phyloP scores from a whole-genome alignment of 2,797 vertebrate genomes.

The Falco rusticolus region DNA sequence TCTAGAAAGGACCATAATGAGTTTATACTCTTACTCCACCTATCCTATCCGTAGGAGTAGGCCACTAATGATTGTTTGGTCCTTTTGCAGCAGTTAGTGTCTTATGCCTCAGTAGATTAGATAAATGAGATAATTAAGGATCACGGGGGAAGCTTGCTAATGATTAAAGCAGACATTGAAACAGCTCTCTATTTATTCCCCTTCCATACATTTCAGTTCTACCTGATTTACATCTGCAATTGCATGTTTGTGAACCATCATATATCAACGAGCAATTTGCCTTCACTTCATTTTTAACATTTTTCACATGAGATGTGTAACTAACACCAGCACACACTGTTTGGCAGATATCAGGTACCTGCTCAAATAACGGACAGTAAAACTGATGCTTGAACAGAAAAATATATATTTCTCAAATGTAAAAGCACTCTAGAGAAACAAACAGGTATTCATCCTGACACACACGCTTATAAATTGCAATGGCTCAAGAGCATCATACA shows the following conservation, averaged over 20 bases:
- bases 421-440: background rate
- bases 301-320: background rate
- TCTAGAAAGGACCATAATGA: background rate
- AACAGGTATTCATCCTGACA: background rate
- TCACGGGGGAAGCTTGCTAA: constrained; percentile 17
- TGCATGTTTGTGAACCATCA: background rate
- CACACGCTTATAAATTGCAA: background rate
- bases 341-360: background rate
- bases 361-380: background rate
- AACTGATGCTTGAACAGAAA: background rate
- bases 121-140: constrained; percentile 65
- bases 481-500: background rate
- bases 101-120: constrained; percentile 55
- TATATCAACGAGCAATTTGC: background rate
- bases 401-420: background rate
- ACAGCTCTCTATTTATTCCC: background rate
- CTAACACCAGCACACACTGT: background rate
- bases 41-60: background rate
- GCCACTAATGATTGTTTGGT: constrained; percentile 12
- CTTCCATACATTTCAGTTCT: background rate
- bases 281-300: background rate
- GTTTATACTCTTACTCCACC: background rate
- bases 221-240: background rate
- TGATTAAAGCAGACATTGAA: constrained; percentile 36
- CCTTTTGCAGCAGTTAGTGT: constrained; percentile 33